Evolutionary conservation across 1,140 invertebrate genomes (phyloP).

Genomic region (Nasonia longicornis): DNA sequence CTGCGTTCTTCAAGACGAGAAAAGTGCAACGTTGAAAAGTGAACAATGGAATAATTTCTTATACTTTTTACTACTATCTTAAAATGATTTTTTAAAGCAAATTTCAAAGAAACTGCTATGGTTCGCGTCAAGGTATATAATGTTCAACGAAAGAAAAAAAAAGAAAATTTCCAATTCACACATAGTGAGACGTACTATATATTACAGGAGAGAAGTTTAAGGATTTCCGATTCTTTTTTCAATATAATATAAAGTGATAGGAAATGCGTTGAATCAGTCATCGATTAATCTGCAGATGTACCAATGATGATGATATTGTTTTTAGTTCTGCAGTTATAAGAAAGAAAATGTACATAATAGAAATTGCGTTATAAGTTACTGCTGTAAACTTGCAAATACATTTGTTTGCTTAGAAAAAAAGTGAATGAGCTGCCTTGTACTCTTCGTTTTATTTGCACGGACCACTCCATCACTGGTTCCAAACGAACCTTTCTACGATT

Average conservation of each 20-base stretch:
- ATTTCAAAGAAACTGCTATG: neutral
- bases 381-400: slow-evolving; percentile 48
- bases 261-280: slow-evolving; percentile 16
- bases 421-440: neutral
- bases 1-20: neutral
- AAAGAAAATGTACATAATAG: slow-evolving; percentile 46
- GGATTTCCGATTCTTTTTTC: slow-evolving; percentile 19
- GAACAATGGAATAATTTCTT: slow-evolving; percentile 24
- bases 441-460: neutral
- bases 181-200: neutral
- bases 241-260: slow-evolving; percentile 6
- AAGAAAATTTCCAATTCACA: neutral
- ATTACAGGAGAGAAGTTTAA: neutral
- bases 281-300: slow-evolving; percentile 17
- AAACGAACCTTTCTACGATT: neutral
- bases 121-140: neutral
- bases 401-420: slow-evolving; percentile 46
- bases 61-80: slow-evolving; percentile 36
- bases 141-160: slow-evolving; percentile 5
- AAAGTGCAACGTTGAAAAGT: neutral
- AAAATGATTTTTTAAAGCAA: slow-evolving; percentile 14
- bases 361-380: slow-evolving; percentile 43
- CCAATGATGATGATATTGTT: slow-evolving; percentile 40
- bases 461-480: neutral
- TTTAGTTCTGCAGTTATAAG: slow-evolving; percentile 39